These are phyloP conservation scores for Hippopotamyrus pictus DNA, from an alignment of 2,797 vertebrate genomes.

Conservation along the genomic window DNA sequence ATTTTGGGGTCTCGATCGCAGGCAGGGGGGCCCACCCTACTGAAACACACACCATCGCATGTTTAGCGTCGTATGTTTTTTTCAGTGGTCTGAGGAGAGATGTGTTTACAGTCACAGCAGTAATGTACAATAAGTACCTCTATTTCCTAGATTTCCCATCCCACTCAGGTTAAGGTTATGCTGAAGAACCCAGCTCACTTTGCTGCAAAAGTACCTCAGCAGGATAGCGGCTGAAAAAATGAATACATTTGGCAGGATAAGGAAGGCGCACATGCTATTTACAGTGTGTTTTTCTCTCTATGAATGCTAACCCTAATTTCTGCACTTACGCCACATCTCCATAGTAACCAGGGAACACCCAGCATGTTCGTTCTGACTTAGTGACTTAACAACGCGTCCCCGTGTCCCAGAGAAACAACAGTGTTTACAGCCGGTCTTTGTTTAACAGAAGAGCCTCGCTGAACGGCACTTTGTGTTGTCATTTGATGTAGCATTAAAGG, in stretches of 20 bases:
- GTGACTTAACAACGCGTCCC: constrained; percentile 25
- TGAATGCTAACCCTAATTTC: constrained; percentile 18
- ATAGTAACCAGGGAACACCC: constrained; percentile 36
- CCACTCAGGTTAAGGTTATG: background rate
- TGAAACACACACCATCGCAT: background rate
- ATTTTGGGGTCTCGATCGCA: background rate
- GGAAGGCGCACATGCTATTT: background rate
- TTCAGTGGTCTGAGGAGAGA: background rate
- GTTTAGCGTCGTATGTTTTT: background rate
- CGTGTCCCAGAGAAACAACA: constrained; percentile 17
- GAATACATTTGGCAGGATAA: background rate
- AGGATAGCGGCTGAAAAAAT: background rate
- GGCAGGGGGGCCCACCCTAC: background rate
- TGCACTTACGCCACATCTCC: constrained; percentile 36
- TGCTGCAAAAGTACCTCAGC: too few relatives aligned
- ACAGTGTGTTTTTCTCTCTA: background rate
- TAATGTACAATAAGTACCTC: background rate
- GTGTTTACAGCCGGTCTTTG: background rate
- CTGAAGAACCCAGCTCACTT: background rate
- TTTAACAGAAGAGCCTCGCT: background rate
- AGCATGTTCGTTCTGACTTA: constrained; percentile 31
- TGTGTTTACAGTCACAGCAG: background rate
- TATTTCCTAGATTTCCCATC: background rate
- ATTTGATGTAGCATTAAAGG: background rate
- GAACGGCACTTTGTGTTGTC: background rate